Evolutionary conservation across 2,888 invertebrate species (phyloP), one percentile per base, ranked within the genome.

Genomic region (Leuctra nigra): DNA sequence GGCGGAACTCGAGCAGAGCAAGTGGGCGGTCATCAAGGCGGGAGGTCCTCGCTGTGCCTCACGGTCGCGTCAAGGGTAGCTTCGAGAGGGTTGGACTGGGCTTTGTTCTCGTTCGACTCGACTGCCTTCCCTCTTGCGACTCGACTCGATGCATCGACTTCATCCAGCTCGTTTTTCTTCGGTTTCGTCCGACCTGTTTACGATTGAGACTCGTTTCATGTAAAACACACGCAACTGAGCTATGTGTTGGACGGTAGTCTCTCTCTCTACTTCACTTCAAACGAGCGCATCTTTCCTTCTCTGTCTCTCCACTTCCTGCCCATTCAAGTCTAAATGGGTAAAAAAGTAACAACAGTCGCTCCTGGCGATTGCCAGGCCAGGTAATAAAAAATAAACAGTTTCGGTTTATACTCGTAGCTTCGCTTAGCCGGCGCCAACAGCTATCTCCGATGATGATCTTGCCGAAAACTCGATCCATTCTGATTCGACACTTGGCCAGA

Each of bases 21-120:
- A 39, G 44, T 44, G 44, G 44, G 44, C 44, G 44, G 44, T 44
- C 44, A 44, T 44, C 44, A 20, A 20, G 18, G 44, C 44, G 44
- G 44, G 44, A 44, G 44, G 44, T 44, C 44, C 23, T 20, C 9
- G 44, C 23, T 4, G 11, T 20, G 44, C 20, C 23, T 18, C 23
- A 4, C 44, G 44, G 20, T 44, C 44, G 44, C 20, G 18, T n/a
- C 20, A 23, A 44, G 44, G 44, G 44, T 44, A 44, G 44, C n/a
- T n/a, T 44, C 44, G 18, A n/a, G 29, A 29, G 29, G 29, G 29
- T 29, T 29, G n/a, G n/a, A n/a, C n/a, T n/a, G n/a, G n/a, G n/a
- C n/a, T n/a, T n/a, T n/a, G n/a, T n/a, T n/a, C n/a, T n/a, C n/a
- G n/a, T n/a, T n/a, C n/a, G n/a, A n/a, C n/a, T n/a, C n/a, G n/a